A percentile compares a stretch with the other conserved stretches of the same genome.
Evolutionary conservation across 2,113 vertebrate genomes (phyloP).

Genomic region (Alosa alosa): DNA sequence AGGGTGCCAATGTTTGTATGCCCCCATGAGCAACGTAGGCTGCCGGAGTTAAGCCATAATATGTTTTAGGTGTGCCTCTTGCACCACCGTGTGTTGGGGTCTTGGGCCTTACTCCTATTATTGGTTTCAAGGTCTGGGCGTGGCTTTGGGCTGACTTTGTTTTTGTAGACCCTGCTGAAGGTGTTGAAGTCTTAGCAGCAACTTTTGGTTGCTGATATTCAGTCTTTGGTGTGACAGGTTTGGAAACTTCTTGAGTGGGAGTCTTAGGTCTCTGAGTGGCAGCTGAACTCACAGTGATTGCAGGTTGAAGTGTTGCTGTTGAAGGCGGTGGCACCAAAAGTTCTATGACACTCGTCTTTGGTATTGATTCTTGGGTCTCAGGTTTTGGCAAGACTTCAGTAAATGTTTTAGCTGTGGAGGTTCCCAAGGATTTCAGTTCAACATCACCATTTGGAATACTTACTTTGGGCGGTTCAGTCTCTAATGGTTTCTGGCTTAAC

Average conservation of each 20-base stretch:
- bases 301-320: constrained; percentile 31
- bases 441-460: constrained; percentile 55
- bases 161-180: constrained; percentile 57
- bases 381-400: constrained; percentile 46
- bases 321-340: background rate
- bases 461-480: constrained; percentile 25
- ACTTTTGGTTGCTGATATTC: constrained; percentile 34
- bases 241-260: constrained; percentile 15
- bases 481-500: constrained; percentile 31
- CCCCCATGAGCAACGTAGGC: constrained; percentile 72
- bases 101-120: constrained; percentile 62
- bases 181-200: constrained; percentile 48
- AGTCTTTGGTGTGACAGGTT: constrained; percentile 21
- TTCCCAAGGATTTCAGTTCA: constrained; percentile 36
- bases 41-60: constrained; percentile 71
- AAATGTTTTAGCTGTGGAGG: constrained; percentile 21
- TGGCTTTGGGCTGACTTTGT: constrained; percentile 60
- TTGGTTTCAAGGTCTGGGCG: constrained; percentile 29
- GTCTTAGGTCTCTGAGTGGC: constrained; percentile 49
- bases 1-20: constrained; percentile 62
- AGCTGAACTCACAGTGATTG: constrained; percentile 29
- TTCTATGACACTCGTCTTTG: constrained; percentile 21
- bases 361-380: constrained; percentile 36
- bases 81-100: constrained; percentile 54
- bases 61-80: constrained; percentile 49